Percentiles rank a stretch among this genome's conserved stretches.
Evolutionary conservation across 2,113 vertebrate species (phyloP).

Genomic region (Okapia johnstoni): DNA sequence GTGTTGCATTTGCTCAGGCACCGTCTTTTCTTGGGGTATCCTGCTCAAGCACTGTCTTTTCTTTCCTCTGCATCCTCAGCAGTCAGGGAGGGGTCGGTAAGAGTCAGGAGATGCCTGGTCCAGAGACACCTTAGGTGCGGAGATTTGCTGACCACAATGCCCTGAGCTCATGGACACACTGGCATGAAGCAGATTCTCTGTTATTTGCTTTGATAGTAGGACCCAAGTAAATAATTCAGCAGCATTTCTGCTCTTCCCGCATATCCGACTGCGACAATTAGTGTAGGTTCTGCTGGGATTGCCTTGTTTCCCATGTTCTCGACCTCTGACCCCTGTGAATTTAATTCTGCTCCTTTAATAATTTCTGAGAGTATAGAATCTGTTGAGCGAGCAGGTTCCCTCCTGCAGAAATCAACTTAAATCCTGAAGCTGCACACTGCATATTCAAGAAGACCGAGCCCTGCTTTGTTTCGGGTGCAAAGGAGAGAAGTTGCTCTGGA

Average conservation of each 20-base stretch:
- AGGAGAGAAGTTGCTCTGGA: neutral
- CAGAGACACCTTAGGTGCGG: neutral
- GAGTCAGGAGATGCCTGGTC: neutral
- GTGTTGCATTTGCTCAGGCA: neutral
- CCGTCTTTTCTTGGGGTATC: neutral
- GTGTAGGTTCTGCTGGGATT: conserved; percentile 31
- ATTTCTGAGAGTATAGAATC: conserved; percentile 32
- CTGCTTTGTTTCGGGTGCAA: neutral
- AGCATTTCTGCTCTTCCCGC: neutral
- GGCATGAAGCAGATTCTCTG: neutral
- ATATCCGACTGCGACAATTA: neutral
- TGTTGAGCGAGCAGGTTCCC: conserved; percentile 30
- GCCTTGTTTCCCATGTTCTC: neutral
- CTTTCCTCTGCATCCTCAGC: neutral
- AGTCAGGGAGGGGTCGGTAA: too few relatives aligned
- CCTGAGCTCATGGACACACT: neutral
- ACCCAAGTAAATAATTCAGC: neutral
- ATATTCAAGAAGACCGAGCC: neutral
- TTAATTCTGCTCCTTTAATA: conserved; percentile 55
- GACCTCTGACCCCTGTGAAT: conserved; percentile 41
- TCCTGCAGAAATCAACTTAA: conserved; percentile 17
- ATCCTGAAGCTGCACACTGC: neutral
- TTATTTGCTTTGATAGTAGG: neutral
- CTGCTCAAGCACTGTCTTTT: neutral
- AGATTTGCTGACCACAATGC: neutral